phyloP scores from a whole-genome alignment of 2,797 vertebrate genomes.

The Cichlasoma orientale region DNA sequence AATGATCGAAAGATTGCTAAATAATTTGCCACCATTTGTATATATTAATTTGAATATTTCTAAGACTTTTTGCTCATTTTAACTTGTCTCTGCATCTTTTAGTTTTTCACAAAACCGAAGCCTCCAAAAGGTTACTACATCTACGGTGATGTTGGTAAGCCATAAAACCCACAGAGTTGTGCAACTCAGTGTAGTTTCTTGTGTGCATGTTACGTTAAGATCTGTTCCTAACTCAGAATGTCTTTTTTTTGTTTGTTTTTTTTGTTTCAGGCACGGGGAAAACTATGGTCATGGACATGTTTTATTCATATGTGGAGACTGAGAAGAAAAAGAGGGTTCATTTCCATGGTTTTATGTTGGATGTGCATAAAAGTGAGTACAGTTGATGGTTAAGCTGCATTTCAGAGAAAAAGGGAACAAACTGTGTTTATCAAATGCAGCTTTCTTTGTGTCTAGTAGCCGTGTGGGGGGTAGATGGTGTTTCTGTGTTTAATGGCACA shows the following conservation, averaged over 20 bases:
- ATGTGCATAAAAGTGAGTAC: slow-evolving; percentile 95
- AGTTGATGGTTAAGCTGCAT: neutral
- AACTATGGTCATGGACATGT: slow-evolving; percentile 99
- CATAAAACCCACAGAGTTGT: neutral
- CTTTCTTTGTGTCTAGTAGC: neutral
- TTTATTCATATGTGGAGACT: slow-evolving; percentile 91
- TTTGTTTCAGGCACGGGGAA: slow-evolving; percentile 91
- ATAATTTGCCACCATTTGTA: neutral
- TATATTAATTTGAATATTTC: neutral
- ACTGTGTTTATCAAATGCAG: neutral
- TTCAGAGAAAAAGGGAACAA: neutral
- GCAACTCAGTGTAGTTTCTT: neutral
- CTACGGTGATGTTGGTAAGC: slow-evolving; percentile 95
- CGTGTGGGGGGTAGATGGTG: neutral
- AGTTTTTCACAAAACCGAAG: slow-evolving; percentile 87
- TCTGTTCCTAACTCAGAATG: neutral
- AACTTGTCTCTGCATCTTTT: slow-evolving; percentile 22
- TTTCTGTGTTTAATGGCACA: neutral
- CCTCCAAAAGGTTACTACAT: slow-evolving; percentile 94
- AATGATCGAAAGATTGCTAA: neutral
- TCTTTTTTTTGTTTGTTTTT: neutral
- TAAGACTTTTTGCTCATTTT: neutral
- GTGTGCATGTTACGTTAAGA: neutral
- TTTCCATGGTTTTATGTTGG: slow-evolving; percentile 98
- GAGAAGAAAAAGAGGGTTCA: slow-evolving; percentile 95